These are phyloP conservation scores for Creontiades dilutus DNA, from an alignment of 2,888 invertebrate genomes.

Conservation along the genomic window DNA sequence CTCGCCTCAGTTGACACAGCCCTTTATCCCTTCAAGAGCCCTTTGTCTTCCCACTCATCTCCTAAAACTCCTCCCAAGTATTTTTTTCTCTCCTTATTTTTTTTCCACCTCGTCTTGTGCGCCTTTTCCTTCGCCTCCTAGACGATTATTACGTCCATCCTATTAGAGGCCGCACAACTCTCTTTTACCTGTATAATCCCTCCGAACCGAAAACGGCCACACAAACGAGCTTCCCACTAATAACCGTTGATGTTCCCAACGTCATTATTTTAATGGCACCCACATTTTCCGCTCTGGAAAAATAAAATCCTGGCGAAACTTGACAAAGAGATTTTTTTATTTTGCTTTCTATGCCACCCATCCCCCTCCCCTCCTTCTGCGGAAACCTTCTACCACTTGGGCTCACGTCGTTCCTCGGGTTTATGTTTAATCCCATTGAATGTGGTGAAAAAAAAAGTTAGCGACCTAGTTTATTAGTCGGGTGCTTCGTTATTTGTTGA, in stretches of 20 bases:
- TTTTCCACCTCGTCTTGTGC: neutral
- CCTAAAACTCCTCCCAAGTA: constrained; percentile 46
- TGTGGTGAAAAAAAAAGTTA: too few relatives aligned
- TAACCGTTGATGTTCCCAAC: constrained; percentile 39
- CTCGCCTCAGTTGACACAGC: constrained; percentile 51
- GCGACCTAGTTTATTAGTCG: too few relatives aligned
- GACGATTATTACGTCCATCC: constrained; percentile 53
- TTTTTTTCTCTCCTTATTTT: constrained; percentile 15
- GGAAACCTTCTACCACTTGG: neutral
- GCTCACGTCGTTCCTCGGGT: neutral
- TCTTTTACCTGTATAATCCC: constrained; percentile 44
- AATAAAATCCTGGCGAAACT: constrained; percentile 21
- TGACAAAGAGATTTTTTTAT: constrained; percentile 15
- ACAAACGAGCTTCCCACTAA: constrained; percentile 54
- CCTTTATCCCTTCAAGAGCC: constrained; percentile 52
- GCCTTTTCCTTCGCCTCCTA: neutral
- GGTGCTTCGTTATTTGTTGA: too few relatives aligned
- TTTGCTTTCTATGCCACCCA: neutral
- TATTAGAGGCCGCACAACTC: constrained; percentile 42
- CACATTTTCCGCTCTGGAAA: neutral
- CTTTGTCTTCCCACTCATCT: constrained; percentile 63
- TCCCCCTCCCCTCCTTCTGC: too few relatives aligned
- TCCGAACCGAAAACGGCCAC: neutral
- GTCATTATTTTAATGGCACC: constrained; percentile 57
- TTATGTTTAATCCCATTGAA: constrained; percentile 6